Conservation (phyloP, 2,888 invertebrate genomes). For the Caenorhabditis sp. region DNA sequence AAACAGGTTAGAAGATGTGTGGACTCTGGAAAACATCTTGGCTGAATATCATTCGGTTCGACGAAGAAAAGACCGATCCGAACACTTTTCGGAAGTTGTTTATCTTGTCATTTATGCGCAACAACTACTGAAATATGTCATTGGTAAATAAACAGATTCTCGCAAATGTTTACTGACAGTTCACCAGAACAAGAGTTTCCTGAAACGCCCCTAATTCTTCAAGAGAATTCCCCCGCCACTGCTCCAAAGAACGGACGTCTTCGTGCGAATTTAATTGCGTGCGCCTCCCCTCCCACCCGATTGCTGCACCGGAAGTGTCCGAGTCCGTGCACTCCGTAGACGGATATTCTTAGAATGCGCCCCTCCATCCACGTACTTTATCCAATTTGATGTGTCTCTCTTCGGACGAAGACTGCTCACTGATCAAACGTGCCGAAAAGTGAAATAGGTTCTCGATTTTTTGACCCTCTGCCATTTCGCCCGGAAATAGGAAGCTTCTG, state of each 20-base stretch:
- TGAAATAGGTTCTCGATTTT: conserved; percentile 29
- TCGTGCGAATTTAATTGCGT: conserved; percentile 11
- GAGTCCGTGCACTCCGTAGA: neutral
- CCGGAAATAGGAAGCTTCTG: neutral
- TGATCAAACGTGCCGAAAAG: conserved; percentile 39
- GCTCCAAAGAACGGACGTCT: neutral
- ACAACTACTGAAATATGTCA: too few relatives aligned
- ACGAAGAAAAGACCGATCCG: too few relatives aligned
- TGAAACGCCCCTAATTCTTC: too few relatives aligned
- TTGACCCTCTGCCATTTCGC: conserved; percentile 14
- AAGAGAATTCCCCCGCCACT: too few relatives aligned
- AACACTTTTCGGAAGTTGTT: too few relatives aligned
- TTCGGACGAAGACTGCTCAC: conserved; percentile 14
- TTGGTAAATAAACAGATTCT: too few relatives aligned
- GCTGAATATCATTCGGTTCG: neutral
- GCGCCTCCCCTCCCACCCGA: conserved; percentile 21
- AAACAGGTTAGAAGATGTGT: conserved; percentile 9
- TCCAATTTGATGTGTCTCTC: conserved; percentile 33
- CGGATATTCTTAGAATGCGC: conserved; percentile 41
- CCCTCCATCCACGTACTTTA: conserved; percentile 13
- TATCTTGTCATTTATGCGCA: too few relatives aligned
- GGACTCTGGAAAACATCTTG: conserved; percentile 12
- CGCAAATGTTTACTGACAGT: too few relatives aligned
- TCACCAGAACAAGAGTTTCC: too few relatives aligned
- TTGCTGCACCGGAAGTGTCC: conserved; percentile 39